Conservation (phyloP, 1,140 invertebrate species). For the Temnothorax curvispinosus region DNA sequence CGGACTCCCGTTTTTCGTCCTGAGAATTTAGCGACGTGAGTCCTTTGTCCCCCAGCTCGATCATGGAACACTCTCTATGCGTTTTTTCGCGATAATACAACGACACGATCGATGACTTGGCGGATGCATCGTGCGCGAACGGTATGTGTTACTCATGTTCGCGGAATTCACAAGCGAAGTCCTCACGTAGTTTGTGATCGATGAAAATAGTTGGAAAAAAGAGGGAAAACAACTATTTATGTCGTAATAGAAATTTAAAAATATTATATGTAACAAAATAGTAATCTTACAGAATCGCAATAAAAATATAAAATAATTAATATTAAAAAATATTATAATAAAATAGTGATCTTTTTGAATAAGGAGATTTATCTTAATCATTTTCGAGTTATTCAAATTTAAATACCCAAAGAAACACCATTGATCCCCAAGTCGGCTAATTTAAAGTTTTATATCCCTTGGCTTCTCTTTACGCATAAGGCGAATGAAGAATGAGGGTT, state of each 20-base stretch:
- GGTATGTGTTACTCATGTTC: background rate
- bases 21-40: constrained; percentile 9
- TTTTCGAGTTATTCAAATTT: background rate
- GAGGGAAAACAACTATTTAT: background rate
- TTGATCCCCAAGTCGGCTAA: background rate
- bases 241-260: background rate
- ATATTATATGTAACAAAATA: background rate
- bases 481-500: background rate
- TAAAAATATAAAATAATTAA: background rate
- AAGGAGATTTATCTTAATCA: background rate
- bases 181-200: background rate
- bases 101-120: background rate
- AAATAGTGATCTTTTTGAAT: background rate
- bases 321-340: too few relatives aligned
- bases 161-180: background rate
- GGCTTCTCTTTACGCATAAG: background rate
- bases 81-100: background rate
- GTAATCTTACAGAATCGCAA: background rate
- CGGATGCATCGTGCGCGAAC: background rate
- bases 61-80: background rate
- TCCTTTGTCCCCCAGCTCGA: constrained; percentile 16
- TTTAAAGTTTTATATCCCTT: background rate
- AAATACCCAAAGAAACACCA: background rate
- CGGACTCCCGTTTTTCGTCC: background rate
- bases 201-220: background rate